Evolutionary conservation across 2,797 vertebrate species (phyloP), one percentile per base, ranked within the genome.

Genomic region (Crotalus adamanteus): DNA sequence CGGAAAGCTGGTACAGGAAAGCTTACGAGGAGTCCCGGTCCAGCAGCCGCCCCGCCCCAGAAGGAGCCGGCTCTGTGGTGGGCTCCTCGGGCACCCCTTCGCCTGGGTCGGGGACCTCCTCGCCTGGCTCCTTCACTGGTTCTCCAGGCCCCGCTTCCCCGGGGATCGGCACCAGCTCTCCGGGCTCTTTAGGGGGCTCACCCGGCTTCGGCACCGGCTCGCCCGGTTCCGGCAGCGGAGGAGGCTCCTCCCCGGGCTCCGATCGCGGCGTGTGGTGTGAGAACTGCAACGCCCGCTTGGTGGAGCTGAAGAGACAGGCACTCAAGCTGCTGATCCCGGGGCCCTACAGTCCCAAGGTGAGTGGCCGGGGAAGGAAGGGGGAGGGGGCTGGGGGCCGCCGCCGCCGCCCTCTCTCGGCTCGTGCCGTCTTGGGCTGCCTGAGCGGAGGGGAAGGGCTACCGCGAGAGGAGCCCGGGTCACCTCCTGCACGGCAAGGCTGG

Each of bases 1-100:
- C 99, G 0, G 99, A 99, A 96, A 98, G 98, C 92, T 99, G 99
- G 99, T 99, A 99, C 97, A 97, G 99, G 88, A 98, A 98, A 96
- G 98, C 98, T 0, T 99, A 98, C 53, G 99, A 99, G 94, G 99
- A 99, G 94, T 98, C 98, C 88, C 98, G 99, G 86, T 97, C 98
- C 31, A 96, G 97, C 88, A 95, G 97, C 93, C 98, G 98, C 93
- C 98, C 98, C 13, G 94, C 98, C 89, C 99, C 99, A 0, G 98
- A 99, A 96, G 99, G 99, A 69, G 98, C 98, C 14, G 98, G 98
- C 63, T 98, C 98, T 78, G 97, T 97, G 28, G 97, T 98, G 90
- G 98, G 98, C 95, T 98, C 98, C 18, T 98, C 97, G 1, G 97
- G 98, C 93, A 98, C 97, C 28, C 98, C 98, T 93, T 98, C 98